phyloP scores from a whole-genome alignment of 2,797 vertebrate genomes.

The Coranthus polyacanthus region DNA sequence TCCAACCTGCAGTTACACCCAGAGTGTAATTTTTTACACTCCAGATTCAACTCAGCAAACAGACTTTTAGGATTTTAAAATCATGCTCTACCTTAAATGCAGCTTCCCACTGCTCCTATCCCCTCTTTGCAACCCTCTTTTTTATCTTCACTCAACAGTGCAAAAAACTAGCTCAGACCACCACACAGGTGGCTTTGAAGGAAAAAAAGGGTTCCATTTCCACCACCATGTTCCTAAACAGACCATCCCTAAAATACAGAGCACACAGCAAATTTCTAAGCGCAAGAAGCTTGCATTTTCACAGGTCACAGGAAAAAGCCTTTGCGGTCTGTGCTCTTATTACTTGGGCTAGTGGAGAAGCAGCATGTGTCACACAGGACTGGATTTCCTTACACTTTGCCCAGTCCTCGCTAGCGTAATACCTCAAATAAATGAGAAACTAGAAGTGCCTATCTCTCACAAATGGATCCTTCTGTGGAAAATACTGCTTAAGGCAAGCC shows the following conservation, averaged over 20 bases:
- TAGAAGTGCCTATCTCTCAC: slow-evolving; percentile 35
- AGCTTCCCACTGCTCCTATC: not conserved
- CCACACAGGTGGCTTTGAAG: slow-evolving; percentile 10
- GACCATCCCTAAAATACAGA: not conserved
- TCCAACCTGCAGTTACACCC: slow-evolving; percentile 21
- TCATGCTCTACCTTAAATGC: not conserved
- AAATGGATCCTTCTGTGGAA: slow-evolving; percentile 23
- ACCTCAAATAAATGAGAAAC: slow-evolving; percentile 30
- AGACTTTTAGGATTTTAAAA: not conserved
- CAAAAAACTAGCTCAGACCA: slow-evolving; percentile 6
- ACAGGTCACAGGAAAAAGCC: slow-evolving; percentile 28
- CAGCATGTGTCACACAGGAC: not conserved
- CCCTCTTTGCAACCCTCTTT: not conserved
- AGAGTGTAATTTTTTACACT: not conserved
- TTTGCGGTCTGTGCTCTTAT: slow-evolving; percentile 23
- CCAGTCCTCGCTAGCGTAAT: not conserved
- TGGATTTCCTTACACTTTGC: not conserved
- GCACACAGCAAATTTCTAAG: slow-evolving; percentile 27
- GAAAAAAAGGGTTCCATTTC: slow-evolving; percentile 10
- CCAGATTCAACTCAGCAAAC: not conserved
- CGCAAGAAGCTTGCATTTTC: slow-evolving; percentile 41
- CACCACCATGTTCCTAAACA: slow-evolving; percentile 5
- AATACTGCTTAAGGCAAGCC: slow-evolving; percentile 20
- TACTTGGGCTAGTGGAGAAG: slow-evolving; percentile 5
- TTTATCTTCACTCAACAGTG: not conserved